Percentiles rank a stretch among this genome's conserved stretches.
Conservation (phyloP, 2,888 invertebrate genomes). For the Morpho deidamia region DNA sequence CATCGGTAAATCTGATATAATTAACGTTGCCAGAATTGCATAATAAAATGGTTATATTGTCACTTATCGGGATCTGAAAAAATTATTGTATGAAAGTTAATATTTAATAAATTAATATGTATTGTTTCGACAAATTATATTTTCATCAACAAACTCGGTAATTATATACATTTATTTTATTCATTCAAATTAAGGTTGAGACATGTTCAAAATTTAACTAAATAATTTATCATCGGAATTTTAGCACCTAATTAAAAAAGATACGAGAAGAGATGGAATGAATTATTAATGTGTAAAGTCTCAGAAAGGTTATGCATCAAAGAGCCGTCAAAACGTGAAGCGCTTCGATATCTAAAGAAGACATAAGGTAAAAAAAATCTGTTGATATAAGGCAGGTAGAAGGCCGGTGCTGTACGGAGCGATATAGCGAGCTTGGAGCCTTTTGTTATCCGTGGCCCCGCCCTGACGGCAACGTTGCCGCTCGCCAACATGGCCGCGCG, state of each 20-base stretch:
- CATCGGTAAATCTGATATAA: no score
- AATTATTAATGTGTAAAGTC: slow-evolving; percentile 27
- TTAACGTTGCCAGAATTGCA: no score
- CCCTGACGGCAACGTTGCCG: slow-evolving; percentile 34
- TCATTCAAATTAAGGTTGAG: neutral
- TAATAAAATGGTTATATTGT: no score
- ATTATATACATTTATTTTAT: neutral
- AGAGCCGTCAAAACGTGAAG: slow-evolving; percentile 24
- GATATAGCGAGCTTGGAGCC: slow-evolving; percentile 34
- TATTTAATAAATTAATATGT: no score
- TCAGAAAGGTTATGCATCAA: slow-evolving; percentile 27
- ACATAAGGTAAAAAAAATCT: slow-evolving; percentile 26
- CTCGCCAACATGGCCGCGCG: slow-evolving; percentile 37
- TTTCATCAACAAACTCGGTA: no score
- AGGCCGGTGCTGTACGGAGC: slow-evolving; percentile 20
- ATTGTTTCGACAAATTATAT: no score
- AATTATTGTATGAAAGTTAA: no score
- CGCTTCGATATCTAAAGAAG: slow-evolving; percentile 23
- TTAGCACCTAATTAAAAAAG: slow-evolving; percentile 29
- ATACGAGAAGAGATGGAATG: slow-evolving; percentile 24
- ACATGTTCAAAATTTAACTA: slow-evolving; percentile 12
- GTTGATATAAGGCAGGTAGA: slow-evolving; percentile 28
- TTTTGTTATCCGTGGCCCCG: slow-evolving; percentile 63
- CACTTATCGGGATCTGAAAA: no score
- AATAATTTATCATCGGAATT: slow-evolving; percentile 22